Evolutionary conservation across 2,113 vertebrate genomes (phyloP).

Genomic region (Platichthys stellatus): DNA sequence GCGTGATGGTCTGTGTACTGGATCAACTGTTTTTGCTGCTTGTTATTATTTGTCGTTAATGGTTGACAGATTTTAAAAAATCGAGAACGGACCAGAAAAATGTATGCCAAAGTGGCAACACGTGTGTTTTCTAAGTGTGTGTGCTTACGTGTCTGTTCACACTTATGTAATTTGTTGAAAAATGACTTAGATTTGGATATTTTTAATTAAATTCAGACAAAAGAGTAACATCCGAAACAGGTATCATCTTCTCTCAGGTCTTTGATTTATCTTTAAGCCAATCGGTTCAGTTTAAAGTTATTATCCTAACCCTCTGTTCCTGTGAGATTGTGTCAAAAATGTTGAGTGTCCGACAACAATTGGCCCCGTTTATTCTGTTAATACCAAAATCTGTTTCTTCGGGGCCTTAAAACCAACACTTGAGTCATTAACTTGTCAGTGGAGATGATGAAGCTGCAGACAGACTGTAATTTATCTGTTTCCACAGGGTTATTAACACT

Average conservation of each 20-base stretch:
- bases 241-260: too few species aligned
- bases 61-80: conserved; percentile 75
- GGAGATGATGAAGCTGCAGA: conserved; percentile 36
- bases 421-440: conserved; percentile 48
- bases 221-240: too few species aligned
- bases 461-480: conserved; percentile 48
- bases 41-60: conserved; percentile 86
- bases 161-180: neutral
- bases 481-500: conserved; percentile 51
- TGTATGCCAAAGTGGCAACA: neutral
- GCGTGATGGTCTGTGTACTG: conserved; percentile 56
- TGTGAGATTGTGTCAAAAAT: neutral
- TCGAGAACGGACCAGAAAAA: conserved; percentile 55
- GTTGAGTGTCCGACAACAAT: conserved; percentile 18
- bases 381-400: conserved; percentile 26
- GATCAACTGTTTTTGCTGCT: conserved; percentile 72
- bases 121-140: neutral
- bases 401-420: conserved; percentile 7
- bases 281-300: neutral
- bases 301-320: neutral
- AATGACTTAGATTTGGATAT: neutral
- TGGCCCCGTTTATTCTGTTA: conserved; percentile 8
- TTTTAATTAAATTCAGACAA: too few species aligned
- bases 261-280: neutral
- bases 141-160: neutral